Percentiles rank a stretch among this genome's conserved stretches.
These are phyloP conservation scores for Caranx ignobilis DNA, from an alignment of 2,113 vertebrate genomes.

Conservation along the genomic window DNA sequence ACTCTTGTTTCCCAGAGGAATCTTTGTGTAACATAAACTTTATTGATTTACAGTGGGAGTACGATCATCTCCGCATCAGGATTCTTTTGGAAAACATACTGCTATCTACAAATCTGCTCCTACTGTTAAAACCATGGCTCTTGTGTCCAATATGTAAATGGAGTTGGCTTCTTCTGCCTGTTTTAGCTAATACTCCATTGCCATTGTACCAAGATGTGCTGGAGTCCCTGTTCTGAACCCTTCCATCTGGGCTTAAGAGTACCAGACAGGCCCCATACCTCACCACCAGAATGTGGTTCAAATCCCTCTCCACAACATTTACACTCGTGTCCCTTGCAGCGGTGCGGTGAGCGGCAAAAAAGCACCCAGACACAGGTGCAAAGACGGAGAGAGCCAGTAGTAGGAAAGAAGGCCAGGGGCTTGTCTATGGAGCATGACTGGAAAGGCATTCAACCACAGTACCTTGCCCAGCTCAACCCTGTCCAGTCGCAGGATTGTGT, in stretches of 20 bases:
- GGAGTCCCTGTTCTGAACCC: constrained; percentile 58
- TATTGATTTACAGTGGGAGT: constrained; percentile 26
- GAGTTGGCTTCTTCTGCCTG: constrained; percentile 23
- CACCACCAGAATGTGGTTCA: constrained; percentile 78
- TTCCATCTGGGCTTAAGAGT: constrained; percentile 75
- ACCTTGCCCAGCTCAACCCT: constrained; percentile 69
- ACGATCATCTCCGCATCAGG: constrained; percentile 18
- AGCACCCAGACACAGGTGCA: constrained; percentile 79
- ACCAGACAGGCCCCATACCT: constrained; percentile 79
- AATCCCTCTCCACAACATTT: constrained; percentile 82
- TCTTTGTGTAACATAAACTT: constrained; percentile 30
- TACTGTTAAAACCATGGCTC: constrained; percentile 25
- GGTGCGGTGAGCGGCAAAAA: constrained; percentile 67
- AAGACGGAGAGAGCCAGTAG: constrained; percentile 74
- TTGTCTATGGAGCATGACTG: constrained; percentile 80
- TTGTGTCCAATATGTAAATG: not conserved
- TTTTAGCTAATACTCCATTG: constrained; percentile 12
- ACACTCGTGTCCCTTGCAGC: constrained; percentile 77
- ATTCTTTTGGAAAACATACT: constrained; percentile 34
- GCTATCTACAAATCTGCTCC: constrained; percentile 26
- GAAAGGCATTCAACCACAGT: constrained; percentile 82
- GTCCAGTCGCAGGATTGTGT: constrained; percentile 57
- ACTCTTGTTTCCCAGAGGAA: not conserved
- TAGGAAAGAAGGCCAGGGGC: constrained; percentile 78
- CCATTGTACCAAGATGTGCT: constrained; percentile 45